A percentile compares a stretch with the other conserved stretches of the same genome.
Evolutionary conservation across 2,113 vertebrate species (phyloP).

Genomic region (Callionymus lyra): DNA sequence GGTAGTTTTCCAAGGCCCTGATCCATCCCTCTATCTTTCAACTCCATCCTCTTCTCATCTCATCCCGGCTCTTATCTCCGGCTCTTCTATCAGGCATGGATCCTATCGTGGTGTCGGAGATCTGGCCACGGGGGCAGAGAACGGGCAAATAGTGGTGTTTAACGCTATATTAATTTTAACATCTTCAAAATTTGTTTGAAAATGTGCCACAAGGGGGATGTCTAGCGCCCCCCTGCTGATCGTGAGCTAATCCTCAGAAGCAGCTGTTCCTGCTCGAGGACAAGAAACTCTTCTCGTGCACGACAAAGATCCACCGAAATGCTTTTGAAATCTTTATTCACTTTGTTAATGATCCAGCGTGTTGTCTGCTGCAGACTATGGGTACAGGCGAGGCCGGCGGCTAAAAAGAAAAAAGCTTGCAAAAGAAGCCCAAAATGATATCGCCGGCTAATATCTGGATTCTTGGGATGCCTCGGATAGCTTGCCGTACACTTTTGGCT

Average conservation of each 20-base stretch:
- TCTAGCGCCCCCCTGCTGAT: background rate
- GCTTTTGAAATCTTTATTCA: background rate
- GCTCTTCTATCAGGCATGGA: too few relatives aligned
- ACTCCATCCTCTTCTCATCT: conserved; percentile 3
- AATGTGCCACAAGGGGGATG: too few relatives aligned
- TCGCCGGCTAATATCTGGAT: conserved; percentile 64
- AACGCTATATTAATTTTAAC: too few relatives aligned
- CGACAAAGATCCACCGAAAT: background rate
- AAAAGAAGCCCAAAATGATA: conserved; percentile 59
- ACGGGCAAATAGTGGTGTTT: too few relatives aligned
- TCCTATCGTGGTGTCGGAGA: too few relatives aligned
- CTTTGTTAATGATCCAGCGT: background rate
- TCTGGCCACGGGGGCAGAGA: too few relatives aligned
- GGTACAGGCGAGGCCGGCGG: conserved; percentile 12
- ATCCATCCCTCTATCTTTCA: conserved; percentile 5
- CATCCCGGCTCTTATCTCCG: background rate
- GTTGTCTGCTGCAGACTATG: background rate
- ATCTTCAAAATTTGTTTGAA: background rate
- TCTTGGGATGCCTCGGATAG: conserved; percentile 59
- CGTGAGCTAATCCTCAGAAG: background rate
- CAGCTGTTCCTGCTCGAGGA: conserved; percentile 1
- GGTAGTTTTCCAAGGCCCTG: background rate
- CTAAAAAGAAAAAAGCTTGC: conserved; percentile 28
- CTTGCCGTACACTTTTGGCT: conserved; percentile 62
- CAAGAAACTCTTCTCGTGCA: background rate